A percentile compares a stretch with the other conserved stretches of the same genome.
These are phyloP conservation scores for Lycaena phlaeas DNA, from an alignment of 2,888 invertebrate genomes.

Conservation along the genomic window DNA sequence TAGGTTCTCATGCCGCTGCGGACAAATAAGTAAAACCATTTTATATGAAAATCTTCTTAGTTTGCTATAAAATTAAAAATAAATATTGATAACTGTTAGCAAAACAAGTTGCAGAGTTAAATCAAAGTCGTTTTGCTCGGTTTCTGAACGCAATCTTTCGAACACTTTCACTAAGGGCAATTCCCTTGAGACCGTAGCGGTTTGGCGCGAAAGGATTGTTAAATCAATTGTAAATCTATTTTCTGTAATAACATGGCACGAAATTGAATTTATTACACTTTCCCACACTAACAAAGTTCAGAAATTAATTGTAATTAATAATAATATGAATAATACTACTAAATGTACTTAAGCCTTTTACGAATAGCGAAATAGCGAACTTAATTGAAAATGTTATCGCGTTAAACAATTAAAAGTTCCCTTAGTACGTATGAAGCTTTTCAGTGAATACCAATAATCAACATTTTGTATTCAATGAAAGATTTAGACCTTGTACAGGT, in stretches of 20 bases:
- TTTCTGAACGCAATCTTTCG: slow-evolving; percentile 43
- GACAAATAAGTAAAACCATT: no score
- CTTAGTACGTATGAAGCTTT: slow-evolving; percentile 5
- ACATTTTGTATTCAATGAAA: no score
- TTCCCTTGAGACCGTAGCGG: slow-evolving; percentile 8
- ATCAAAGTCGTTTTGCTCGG: slow-evolving; percentile 37
- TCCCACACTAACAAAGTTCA: neutral
- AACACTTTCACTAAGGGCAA: slow-evolving; percentile 46
- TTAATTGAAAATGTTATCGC: slow-evolving; percentile 2
- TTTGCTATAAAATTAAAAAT: no score
- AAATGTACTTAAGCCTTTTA: no score
- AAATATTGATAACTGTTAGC: no score
- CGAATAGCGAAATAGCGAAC: no score
- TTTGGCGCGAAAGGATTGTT: slow-evolving; percentile 4
- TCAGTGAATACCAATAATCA: no score
- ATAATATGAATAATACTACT: no score
- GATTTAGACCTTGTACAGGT: no score
- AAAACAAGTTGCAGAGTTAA: slow-evolving; percentile 32
- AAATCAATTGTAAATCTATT: slow-evolving; percentile 2
- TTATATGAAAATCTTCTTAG: no score
- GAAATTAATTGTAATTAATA: no score
- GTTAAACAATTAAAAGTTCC: neutral
- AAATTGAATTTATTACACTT: slow-evolving; percentile 5
- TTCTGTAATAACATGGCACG: neutral
- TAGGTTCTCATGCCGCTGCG: no score